Conservation (phyloP, 2,797 vertebrate genomes). For the Coracias cyanogaster region DNA sequence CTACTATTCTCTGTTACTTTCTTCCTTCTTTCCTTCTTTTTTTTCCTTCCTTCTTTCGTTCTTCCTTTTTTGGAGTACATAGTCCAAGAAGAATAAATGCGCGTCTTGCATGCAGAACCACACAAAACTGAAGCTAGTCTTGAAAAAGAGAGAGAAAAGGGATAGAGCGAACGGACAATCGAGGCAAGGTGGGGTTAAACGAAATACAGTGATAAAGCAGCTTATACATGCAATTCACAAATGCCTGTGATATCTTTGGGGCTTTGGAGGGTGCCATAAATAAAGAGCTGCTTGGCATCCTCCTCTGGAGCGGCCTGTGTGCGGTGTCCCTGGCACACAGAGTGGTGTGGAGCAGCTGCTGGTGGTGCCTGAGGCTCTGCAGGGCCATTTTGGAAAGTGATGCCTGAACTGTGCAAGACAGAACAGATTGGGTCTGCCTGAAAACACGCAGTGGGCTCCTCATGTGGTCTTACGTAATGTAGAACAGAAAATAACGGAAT, state of each 20-base stretch:
- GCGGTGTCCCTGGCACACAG: background rate
- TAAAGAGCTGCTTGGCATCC: background rate
- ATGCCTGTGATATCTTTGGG: conserved; percentile 67
- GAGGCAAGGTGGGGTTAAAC: background rate
- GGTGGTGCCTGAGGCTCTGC: background rate
- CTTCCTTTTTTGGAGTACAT: conserved; percentile 30
- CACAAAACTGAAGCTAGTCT: conserved; percentile 59
- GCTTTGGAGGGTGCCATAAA: conserved; percentile 5
- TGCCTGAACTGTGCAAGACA: background rate
- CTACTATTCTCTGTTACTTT: conserved; percentile 78
- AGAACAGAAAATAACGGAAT: background rate
- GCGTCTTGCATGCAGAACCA: conserved; percentile 46
- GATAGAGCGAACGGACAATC: background rate
- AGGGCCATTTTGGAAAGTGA: background rate
- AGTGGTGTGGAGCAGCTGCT: background rate
- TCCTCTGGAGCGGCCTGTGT: background rate
- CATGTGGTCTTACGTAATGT: background rate
- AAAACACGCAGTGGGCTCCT: background rate
- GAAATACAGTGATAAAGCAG: conserved; percentile 51
- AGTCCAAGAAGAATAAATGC: conserved; percentile 76
- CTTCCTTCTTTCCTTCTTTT: background rate
- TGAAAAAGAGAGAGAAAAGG: conserved; percentile 13
- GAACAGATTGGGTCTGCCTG: background rate
- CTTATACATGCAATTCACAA: conserved; percentile 69
- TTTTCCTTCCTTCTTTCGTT: background rate